Percentiles rank a stretch among this genome's conserved stretches.
Evolutionary conservation across 1,140 invertebrate species (phyloP).

Genomic region (Sitobion miscanthi): DNA sequence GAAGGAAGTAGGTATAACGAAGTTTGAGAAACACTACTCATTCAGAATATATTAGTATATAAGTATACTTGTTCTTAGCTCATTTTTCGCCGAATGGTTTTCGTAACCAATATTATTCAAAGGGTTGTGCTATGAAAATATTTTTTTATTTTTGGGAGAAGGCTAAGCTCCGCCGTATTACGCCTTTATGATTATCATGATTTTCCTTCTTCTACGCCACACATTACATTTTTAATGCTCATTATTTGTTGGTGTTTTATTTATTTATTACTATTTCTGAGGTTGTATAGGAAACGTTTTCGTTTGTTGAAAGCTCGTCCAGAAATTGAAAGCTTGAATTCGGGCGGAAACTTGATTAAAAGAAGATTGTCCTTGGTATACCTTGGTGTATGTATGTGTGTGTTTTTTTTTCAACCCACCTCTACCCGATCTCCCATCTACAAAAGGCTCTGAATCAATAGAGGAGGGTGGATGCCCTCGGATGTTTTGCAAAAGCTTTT

Average conservation of each 20-base stretch:
- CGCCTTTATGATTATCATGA: neutral
- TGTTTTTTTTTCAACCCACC: neutral
- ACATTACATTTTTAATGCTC: neutral
- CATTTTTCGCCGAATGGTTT: neutral
- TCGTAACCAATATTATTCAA: neutral
- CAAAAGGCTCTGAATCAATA: slow-evolving; percentile 47
- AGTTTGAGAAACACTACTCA: neutral
- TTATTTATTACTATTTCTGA: neutral
- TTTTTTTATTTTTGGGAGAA: neutral
- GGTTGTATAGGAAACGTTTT: neutral
- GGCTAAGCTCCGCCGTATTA: neutral
- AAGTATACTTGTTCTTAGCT: neutral
- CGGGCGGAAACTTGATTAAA: slow-evolving; percentile 39
- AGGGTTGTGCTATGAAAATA: neutral
- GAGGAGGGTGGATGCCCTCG: slow-evolving; percentile 4
- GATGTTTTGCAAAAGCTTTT: slow-evolving; percentile 39
- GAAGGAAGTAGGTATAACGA: neutral
- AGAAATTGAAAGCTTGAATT: slow-evolving; percentile 18
- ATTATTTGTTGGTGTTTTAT: neutral
- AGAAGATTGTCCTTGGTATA: slow-evolving; percentile 30
- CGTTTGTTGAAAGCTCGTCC: neutral
- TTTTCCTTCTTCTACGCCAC: neutral
- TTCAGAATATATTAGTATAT: neutral
- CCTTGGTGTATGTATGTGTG: neutral
- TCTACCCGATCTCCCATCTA: neutral